phyloP scores from a whole-genome alignment of 1,140 invertebrate species.

The Apolygus lucorum region DNA sequence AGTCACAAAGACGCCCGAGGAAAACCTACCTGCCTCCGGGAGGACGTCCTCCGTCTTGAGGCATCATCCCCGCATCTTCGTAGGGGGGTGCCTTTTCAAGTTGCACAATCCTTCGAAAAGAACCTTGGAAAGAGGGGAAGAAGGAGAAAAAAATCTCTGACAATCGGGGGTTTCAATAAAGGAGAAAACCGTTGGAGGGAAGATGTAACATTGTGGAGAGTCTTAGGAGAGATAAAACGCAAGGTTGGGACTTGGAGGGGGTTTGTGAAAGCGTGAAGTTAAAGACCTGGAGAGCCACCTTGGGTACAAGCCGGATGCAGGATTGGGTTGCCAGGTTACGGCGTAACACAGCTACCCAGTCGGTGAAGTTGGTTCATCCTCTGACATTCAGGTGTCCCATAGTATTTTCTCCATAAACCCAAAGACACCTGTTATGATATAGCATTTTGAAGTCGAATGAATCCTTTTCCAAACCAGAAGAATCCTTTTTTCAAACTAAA shows the following conservation, averaged over 20 bases:
- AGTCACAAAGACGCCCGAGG: neutral
- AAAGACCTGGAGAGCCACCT: too few species aligned
- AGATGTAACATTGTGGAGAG: constrained; percentile 9
- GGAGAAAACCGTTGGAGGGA: constrained; percentile 10
- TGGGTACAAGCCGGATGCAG: too few species aligned
- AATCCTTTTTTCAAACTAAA: too few species aligned
- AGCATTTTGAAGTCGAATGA: too few species aligned
- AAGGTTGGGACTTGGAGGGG: neutral
- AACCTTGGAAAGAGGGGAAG: neutral
- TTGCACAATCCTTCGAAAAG: constrained; percentile 7
- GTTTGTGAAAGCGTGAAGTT: neutral
- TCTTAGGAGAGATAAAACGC: constrained; percentile 3
- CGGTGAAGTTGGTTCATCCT: too few species aligned
- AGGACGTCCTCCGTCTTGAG: neutral
- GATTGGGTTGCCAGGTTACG: too few species aligned
- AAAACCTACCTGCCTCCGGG: neutral
- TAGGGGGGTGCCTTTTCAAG: constrained; percentile 1
- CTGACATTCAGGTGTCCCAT: too few species aligned
- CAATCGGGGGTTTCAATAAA: neutral
- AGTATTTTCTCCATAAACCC: too few species aligned
- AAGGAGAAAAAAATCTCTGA: neutral
- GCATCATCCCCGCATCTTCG: neutral
- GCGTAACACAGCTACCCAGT: too few species aligned
- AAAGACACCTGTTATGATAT: too few species aligned
- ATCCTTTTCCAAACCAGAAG: too few species aligned